Percentiles rank a stretch among this genome's conserved stretches.
Evolutionary conservation across 2,888 invertebrate genomes (phyloP).

Genomic region (Lymantria monacha): DNA sequence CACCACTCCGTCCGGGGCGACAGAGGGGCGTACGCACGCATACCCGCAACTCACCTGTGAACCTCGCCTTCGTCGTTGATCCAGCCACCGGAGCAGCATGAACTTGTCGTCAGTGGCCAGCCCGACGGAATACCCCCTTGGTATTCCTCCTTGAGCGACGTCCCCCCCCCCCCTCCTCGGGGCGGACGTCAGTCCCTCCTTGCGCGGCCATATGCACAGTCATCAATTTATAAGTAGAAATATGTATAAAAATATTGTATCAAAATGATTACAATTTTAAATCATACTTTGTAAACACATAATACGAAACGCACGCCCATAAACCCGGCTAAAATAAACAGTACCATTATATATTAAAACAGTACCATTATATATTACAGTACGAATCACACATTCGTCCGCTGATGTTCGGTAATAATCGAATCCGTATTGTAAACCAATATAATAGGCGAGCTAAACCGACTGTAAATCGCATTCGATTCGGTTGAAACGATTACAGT

Average conservation of each 20-base stretch:
- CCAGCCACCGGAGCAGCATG: background rate
- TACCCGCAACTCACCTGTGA: too few relatives aligned
- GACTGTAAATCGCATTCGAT: conserved; percentile 56
- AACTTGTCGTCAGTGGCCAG: background rate
- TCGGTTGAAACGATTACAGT: conserved; percentile 59
- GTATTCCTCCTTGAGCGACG: background rate
- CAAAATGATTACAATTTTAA: background rate
- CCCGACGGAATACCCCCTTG: background rate
- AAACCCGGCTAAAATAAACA: conserved; percentile 24
- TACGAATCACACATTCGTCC: conserved; percentile 27
- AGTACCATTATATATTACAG: conserved; percentile 14
- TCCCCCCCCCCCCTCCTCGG: background rate
- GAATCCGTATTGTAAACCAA: conserved; percentile 32
- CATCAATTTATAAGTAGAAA: too few relatives aligned
- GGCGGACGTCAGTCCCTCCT: background rate
- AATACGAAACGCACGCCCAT: conserved; percentile 11
- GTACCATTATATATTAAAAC: conserved; percentile 16
- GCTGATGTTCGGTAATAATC: conserved; percentile 28
- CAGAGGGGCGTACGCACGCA: too few relatives aligned
- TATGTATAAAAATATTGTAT: background rate
- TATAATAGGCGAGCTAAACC: conserved; percentile 44
- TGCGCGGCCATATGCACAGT: too few relatives aligned
- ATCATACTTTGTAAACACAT: background rate
- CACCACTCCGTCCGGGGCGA: too few relatives aligned
- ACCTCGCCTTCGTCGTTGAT: background rate